Base-by-base conservation (phyloP, 2,888 invertebrate genomes). In the Agriotes lineatus region DNA sequence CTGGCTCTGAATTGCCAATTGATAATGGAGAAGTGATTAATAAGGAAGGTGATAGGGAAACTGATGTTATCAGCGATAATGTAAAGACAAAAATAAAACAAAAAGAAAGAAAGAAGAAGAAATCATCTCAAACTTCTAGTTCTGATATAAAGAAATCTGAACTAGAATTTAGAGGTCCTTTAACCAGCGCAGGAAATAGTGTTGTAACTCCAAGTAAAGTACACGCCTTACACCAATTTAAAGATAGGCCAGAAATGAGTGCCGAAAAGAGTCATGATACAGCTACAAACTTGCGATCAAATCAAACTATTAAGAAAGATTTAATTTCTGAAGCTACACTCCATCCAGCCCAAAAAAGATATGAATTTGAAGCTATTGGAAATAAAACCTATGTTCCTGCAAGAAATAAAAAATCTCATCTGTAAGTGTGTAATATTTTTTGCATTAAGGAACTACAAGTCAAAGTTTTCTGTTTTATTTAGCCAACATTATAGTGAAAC, bases 31-130 rank as follows among this genome's bases (percentile, higher is more conserved):
- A 82, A 73, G 71, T 77, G n/a, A 79, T 79, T 20, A 90, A 91
- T 76, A 91, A 92, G 79, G 95, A 95, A 82, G 94, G 94, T 20
- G 94, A 95, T 84, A 95, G 94, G 75, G 96, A 95, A 72, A 95
- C 96, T 77, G 96, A 96, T 83, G 93, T 93, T 69, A 93, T 93
- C 84, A 94, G 94, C 76, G 93, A 92, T 71, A 95, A 95, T 80
- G 92, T 93, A 63, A 94, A 94, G 81, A 89, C 90, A 35, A 90
- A 89, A 67, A 90, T 90, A 59, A 89, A 88, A 76, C 85, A 90
- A 74, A 91, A 90, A 77, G 90, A 90, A 73, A 89, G 90, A 78
- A 93, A 92, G 78, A 89, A 89, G 78, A 88, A 88, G 79, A 87
- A 87, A 73, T 77, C 67, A 71, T 70, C 62, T 74, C 64, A 69